Conservation (phyloP, 1,140 invertebrate genomes). For the Leptinotarsa texana region DNA sequence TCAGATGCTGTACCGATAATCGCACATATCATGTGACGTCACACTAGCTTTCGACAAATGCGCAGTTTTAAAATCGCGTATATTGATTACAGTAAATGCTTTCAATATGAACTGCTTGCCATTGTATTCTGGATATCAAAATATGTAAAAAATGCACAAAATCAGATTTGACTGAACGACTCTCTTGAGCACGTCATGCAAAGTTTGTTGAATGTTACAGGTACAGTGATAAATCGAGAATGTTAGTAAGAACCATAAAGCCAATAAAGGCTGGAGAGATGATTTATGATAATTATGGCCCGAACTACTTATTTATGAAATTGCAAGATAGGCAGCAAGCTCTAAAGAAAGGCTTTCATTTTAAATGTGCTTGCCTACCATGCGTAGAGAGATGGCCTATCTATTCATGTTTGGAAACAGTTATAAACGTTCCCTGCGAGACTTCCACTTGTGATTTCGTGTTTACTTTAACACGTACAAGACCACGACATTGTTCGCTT, state of each 20-base stretch:
- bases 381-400: constrained; percentile 83
- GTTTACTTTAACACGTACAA: constrained; percentile 28
- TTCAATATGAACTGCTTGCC: too few relatives aligned
- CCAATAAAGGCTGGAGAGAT: constrained; percentile 74
- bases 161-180: constrained; percentile 19
- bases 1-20: too few relatives aligned
- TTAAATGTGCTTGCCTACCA: constrained; percentile 80
- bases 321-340: constrained; percentile 68
- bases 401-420: constrained; percentile 66
- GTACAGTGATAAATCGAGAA: constrained; percentile 78
- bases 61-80: too few relatives aligned
- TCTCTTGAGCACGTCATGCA: too few relatives aligned
- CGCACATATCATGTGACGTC: too few relatives aligned
- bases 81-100: too few relatives aligned
- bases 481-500: background rate
- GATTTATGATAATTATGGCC: constrained; percentile 90
- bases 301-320: constrained; percentile 75
- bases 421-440: constrained; percentile 42
- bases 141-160: too few relatives aligned
- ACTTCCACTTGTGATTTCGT: constrained; percentile 39
- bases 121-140: too few relatives aligned
- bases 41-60: too few relatives aligned
- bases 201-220: constrained; percentile 55
- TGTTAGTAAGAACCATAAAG: constrained; percentile 77
- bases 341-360: constrained; percentile 83